Base-by-base conservation (phyloP, 2,113 vertebrate genomes). In the Zosterops japonicus region DNA sequence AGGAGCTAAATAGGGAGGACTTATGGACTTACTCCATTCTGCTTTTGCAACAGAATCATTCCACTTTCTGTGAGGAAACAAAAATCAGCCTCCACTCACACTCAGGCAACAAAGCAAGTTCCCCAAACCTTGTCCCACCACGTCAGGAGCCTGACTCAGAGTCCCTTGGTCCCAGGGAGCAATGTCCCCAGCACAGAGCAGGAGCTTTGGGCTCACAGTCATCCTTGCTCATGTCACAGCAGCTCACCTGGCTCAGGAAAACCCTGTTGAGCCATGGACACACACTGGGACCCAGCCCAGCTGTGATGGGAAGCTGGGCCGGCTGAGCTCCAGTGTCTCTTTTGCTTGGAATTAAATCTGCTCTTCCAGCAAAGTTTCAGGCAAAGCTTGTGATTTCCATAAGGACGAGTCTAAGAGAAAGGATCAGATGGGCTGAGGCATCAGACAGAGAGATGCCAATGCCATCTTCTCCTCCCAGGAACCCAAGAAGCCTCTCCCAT, bases 81-180 rank as follows among this genome's bases (percentile, higher is more conserved):
- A 28, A 53, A 28, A 50, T 9, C 36, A 74, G 8, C 31, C 10
- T 65, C 25, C 46, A 46, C 8, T 89, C 39, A 69, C 22, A 35
- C 31, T 18, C 11, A 49, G 9, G 18, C 14, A 57, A n/a, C 11
- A 63, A 64, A 72, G 33, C 16, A 71, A 86, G 31, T 31, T 89
- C 36, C 59, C 23, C 53, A 90, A 71, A 47, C 39, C 44, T 41
- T 24, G n/a, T 78, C 23, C 29, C 35, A 39, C 13, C n/a, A 42
- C 0, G 0, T 11, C 10, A 15, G 25, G 17, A 65, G 22, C 41
- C 22, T 60, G 21, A 31, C 19, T 72, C 10, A 1, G 15, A 1
- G 14, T 47, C 33, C 22, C 6, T 33, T 53, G 33, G 4, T 9
- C 57, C 41, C 22, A 49, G 2, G 22, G 22, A 70, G 9, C 44